Evolutionary conservation across 2,888 invertebrate species (phyloP).

Genomic region (Drosophila fulvimacula): DNA sequence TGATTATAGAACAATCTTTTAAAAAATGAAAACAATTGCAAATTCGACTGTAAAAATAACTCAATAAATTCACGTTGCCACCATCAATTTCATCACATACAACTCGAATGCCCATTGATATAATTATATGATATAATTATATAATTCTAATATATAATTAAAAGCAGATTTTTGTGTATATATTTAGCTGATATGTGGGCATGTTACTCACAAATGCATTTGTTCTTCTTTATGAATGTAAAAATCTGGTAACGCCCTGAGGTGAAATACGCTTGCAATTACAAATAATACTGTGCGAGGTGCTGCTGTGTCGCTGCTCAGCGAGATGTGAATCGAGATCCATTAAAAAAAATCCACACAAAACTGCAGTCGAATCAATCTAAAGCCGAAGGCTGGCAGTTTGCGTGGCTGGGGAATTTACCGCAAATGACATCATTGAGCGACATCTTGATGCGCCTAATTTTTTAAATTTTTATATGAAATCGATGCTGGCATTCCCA

Average conservation of each 20-base stretch:
- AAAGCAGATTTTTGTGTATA: not conserved
- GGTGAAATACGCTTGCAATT: not conserved
- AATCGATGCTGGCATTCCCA: too few relatives aligned
- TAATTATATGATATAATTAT: too few relatives aligned
- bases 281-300: not conserved
- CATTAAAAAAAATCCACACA: slow-evolving; percentile 9
- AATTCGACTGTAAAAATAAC: too few relatives aligned
- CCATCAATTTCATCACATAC: not conserved
- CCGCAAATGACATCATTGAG: slow-evolving; percentile 14
- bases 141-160: too few relatives aligned
- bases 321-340: slow-evolving; percentile 11
- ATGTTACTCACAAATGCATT: not conserved
- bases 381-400: not conserved
- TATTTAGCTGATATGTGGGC: not conserved
- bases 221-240: slow-evolving; percentile 4
- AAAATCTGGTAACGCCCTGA: slow-evolving; percentile 6
- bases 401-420: slow-evolving; percentile 24
- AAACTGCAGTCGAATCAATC: not conserved
- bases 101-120: not conserved
- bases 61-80: too few relatives aligned
- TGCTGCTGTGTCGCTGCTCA: not conserved
- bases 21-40: too few relatives aligned
- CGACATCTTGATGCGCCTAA: slow-evolving; percentile 4
- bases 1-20: not conserved
- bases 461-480: too few relatives aligned